Evolutionary conservation across 2,888 invertebrate genomes (phyloP).

Genomic region (Rhimphoctona megacephalus): DNA sequence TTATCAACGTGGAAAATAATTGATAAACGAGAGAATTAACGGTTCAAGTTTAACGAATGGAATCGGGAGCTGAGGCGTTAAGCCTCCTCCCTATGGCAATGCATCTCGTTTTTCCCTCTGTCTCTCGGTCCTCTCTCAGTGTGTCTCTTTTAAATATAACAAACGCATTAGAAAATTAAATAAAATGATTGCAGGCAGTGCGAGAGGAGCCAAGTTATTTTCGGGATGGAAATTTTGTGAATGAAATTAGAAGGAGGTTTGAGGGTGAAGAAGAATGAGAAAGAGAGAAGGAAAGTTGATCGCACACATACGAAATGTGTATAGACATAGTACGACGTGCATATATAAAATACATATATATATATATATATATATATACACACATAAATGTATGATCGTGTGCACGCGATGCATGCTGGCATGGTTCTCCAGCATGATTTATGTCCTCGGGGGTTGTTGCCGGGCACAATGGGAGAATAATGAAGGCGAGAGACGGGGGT

Average conservation of each 20-base stretch:
- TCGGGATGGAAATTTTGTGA: conserved; percentile 68
- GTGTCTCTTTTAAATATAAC: conserved; percentile 16
- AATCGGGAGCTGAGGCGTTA: conserved; percentile 28
- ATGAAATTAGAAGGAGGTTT: conserved; percentile 65
- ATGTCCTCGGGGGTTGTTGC: conserved; percentile 71
- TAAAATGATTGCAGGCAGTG: conserved; percentile 65
- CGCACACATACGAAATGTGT: conserved; percentile 8
- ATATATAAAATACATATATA: neutral
- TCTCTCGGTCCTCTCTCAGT: conserved; percentile 9
- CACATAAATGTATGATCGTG: conserved; percentile 33
- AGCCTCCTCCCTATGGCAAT: conserved; percentile 37
- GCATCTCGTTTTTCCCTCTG: conserved; percentile 12
- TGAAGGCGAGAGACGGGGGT: conserved; percentile 80
- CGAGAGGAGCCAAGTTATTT: conserved; percentile 57
- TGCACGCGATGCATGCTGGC: conserved; percentile 67
- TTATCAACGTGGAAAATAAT: neutral
- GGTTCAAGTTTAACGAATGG: conserved; percentile 38
- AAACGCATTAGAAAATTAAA: conserved; percentile 67
- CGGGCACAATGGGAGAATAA: conserved; percentile 83
- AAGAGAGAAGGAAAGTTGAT: conserved; percentile 30
- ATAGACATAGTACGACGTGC: conserved; percentile 2
- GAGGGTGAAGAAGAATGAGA: conserved; percentile 10
- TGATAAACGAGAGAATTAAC: conserved; percentile 25
- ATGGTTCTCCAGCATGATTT: conserved; percentile 70
- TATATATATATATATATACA: too few species aligned